Percentiles rank a stretch among this genome's conserved stretches.
Conservation (phyloP, 2,113 vertebrate species). For the Cinclus cinclus region DNA sequence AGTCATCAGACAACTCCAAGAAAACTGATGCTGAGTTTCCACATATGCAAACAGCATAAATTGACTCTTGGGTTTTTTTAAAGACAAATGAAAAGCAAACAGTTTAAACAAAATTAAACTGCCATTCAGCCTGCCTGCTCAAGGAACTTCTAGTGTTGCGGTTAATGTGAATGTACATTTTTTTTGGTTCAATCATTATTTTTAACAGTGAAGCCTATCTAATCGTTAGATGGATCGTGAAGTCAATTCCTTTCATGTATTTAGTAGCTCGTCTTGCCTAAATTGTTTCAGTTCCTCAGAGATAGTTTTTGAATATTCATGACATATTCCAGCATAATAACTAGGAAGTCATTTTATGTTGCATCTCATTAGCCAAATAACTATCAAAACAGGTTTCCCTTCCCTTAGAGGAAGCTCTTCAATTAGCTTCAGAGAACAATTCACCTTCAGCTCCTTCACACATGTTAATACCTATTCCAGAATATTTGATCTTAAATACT, state of each 20-base stretch:
- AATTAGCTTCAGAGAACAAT: conserved; percentile 33
- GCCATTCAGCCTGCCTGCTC: background rate
- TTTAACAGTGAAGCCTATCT: conserved; percentile 40
- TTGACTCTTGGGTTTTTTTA: background rate
- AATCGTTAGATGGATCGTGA: conserved; percentile 33
- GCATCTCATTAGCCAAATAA: conserved; percentile 59
- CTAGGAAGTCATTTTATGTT: conserved; percentile 54
- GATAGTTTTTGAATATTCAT: conserved; percentile 65
- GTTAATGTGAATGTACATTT: background rate
- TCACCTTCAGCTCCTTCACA: conserved; percentile 27
- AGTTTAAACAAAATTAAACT: conserved; percentile 29
- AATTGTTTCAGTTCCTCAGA: conserved; percentile 62
- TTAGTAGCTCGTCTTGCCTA: conserved; percentile 55
- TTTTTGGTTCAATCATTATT: conserved; percentile 41
- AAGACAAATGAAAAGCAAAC: conserved; percentile 1
- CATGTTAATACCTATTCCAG: background rate
- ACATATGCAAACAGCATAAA: background rate
- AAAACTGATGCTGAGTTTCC: background rate
- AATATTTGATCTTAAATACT: conserved; percentile 14
- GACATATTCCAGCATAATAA: conserved; percentile 52
- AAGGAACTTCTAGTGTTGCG: background rate
- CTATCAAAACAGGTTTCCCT: conserved; percentile 52
- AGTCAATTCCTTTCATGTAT: conserved; percentile 58
- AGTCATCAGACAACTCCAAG: background rate
- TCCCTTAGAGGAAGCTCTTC: conserved; percentile 39